Percentiles rank a stretch among this genome's conserved stretches.
These are phyloP conservation scores for Blastomussa wellsi DNA, from an alignment of 92 coral and sea anemone species.

Conservation along the genomic window DNA sequence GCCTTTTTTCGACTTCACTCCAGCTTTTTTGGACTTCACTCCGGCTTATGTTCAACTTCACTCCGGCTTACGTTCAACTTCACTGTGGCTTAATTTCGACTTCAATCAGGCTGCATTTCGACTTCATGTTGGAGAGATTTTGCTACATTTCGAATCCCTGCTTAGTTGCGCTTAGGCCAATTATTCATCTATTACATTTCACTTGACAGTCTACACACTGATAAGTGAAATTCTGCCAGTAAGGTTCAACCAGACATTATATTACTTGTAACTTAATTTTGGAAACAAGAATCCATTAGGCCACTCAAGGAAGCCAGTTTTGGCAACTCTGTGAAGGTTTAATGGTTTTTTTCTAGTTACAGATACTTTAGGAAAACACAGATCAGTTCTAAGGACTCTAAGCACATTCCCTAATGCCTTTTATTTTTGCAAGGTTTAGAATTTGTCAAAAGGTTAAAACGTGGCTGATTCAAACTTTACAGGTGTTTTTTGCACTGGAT, in stretches of 20 bases:
- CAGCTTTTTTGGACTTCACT: neutral
- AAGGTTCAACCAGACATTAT: conserved; percentile 12
- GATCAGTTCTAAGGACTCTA: neutral
- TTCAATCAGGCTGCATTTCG: neutral
- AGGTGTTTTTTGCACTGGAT: neutral
- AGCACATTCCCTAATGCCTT: conserved; percentile 1
- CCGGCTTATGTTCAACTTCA: neutral
- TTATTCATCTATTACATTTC: neutral
- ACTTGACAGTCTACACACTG: neutral
- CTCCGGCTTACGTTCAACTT: no score
- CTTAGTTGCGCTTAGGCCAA: neutral
- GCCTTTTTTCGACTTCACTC: neutral
- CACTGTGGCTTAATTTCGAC: neutral
- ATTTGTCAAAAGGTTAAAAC: neutral
- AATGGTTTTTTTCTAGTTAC: conserved; percentile 12
- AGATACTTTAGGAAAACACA: neutral
- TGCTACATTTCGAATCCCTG: no score
- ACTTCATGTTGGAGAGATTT: no score
- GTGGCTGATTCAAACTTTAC: neutral
- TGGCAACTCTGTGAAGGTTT: neutral
- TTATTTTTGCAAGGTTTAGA: neutral
- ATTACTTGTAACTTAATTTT: neutral
- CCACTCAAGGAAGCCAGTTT: conserved; percentile 9
- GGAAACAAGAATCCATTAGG: neutral
- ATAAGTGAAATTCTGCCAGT: neutral